A percentile compares a stretch with the other conserved stretches of the same genome.
These are phyloP conservation scores for Dicrostonyx torquatus DNA, from an alignment of 2,797 vertebrate genomes.

Conservation along the genomic window DNA sequence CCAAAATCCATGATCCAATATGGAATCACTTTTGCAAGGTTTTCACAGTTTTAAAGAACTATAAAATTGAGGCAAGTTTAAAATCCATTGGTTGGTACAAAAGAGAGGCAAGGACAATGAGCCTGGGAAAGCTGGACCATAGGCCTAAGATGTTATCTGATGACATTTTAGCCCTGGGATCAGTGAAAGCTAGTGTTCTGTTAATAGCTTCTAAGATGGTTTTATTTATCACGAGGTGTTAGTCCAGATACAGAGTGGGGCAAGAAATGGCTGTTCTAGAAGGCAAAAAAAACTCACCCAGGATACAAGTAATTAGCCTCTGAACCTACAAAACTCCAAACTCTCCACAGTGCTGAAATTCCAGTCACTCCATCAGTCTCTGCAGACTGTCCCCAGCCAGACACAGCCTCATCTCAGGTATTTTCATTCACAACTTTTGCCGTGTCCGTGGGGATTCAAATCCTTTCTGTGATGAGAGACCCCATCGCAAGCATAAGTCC, in stretches of 20 bases:
- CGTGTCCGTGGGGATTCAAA: not conserved
- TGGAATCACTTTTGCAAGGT: not conserved
- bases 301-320: not conserved
- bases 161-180: not conserved
- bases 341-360: not conserved
- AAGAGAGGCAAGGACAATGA: not conserved
- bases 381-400: not conserved
- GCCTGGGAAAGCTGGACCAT: no score
- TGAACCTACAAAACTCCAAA: not conserved
- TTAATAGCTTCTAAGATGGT: not conserved
- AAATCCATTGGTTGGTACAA: not conserved
- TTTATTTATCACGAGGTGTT: not conserved
- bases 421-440: not conserved
- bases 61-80: not conserved
- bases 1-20: not conserved
- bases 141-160: not conserved
- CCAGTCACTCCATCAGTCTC: not conserved
- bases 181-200: not conserved
- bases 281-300: not conserved
- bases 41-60: not conserved
- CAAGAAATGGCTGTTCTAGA: not conserved
- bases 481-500: rapidly evolving
- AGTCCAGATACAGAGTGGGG: not conserved
- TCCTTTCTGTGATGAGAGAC: not conserved
- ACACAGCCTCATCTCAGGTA: not conserved